Evolutionary conservation across 1,140 invertebrate genomes (phyloP), one percentile per base, ranked within the genome.

Genomic region (Drosophila murphyi): DNA sequence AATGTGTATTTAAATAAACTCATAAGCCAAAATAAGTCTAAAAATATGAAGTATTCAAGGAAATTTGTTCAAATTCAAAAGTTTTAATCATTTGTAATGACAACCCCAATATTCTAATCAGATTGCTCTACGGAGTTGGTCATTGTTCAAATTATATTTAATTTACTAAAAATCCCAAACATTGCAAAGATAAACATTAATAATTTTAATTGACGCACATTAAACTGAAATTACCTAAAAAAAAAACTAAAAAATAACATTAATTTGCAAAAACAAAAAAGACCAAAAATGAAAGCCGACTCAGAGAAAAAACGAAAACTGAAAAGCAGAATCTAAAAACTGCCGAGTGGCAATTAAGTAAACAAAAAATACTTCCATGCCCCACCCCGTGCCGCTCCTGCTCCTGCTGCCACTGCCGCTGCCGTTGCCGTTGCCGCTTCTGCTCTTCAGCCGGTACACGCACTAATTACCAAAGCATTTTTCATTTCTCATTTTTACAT

Each of bases 191-290:
- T 88, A 88, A 88, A 78, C 55, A 74, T 70, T 80, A 88, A 88
- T 88, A 81, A 71, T 89, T 89, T 89, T 89, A 89, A 89, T 89
- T 85, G 85, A 85, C 62, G 85, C 72, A 76, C 85, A 89, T 89
- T 88, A 88, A 88, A 89, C 72, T 89, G 61, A 45, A 89, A 89
- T 89, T 89, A 78, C 50, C 60, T 45, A 65, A 56, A 85, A 75
- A 28, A 50, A 45, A 12, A 70, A 31, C 47, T 48, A 37, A 8
- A 34, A 68, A 61, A 68, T 28, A 61, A 63, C 71, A 86, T 80
- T 78, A 75, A 74, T 72, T 83, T 80, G 74, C 37, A 60, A 75
- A 81, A 78, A 78, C 72, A 67, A 83, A 83, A 20, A 88, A 69
- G 70, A 52, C 82, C 56, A 47, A 82, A 79, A 82, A 82, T 57